phyloP scores from a whole-genome alignment of 2,113 vertebrate genomes.

The Merops nubicus region DNA sequence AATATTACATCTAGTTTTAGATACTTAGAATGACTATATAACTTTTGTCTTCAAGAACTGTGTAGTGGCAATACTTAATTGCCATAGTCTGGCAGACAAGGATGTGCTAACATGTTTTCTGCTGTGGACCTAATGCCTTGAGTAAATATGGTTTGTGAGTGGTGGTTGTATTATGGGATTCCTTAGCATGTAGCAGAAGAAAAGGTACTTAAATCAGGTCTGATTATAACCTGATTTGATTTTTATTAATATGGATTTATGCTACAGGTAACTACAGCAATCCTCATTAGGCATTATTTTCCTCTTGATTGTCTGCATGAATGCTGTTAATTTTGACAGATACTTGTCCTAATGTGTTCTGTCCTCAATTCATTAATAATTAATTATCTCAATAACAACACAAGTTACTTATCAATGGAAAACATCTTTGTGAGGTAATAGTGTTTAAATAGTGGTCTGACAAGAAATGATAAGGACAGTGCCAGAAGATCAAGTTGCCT shows the following conservation, averaged over 20 bases:
- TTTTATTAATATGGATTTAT: background rate
- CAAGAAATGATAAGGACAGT: constrained; percentile 16
- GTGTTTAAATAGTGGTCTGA: constrained; percentile 14
- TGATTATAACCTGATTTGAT: background rate
- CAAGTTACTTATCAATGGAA: background rate
- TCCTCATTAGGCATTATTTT: background rate
- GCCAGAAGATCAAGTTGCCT: constrained; percentile 36
- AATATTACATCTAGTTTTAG: background rate
- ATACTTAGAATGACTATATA: background rate
- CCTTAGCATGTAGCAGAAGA: background rate
- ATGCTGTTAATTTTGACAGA: background rate
- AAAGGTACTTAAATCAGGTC: too few relatives aligned
- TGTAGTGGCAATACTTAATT: background rate
- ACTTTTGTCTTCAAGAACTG: background rate
- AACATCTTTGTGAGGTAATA: background rate
- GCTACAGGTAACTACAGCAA: background rate
- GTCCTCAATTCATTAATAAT: background rate
- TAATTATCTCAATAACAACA: background rate
- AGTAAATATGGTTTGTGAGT: background rate
- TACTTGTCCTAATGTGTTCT: background rate
- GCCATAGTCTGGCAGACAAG: too few relatives aligned
- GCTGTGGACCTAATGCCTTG: background rate
- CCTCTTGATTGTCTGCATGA: background rate
- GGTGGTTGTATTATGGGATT: background rate
- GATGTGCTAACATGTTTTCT: background rate